Percentiles rank a stretch among this genome's conserved stretches.
phyloP scores from a whole-genome alignment of 2,797 vertebrate genomes.

The Artibeus lituratus region DNA sequence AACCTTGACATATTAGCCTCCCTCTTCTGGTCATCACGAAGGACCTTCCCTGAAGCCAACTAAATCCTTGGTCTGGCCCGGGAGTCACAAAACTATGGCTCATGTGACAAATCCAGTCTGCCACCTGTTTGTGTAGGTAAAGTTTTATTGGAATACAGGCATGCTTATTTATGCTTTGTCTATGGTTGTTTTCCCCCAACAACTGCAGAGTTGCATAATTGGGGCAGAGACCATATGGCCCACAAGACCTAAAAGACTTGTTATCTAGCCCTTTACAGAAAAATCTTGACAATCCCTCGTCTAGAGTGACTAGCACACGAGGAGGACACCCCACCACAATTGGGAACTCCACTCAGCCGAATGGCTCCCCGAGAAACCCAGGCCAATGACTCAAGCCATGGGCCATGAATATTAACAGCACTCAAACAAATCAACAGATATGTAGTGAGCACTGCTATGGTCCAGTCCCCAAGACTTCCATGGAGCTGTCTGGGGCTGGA shows the following conservation, averaged over 20 bases:
- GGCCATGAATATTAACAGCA: neutral
- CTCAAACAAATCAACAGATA: neutral
- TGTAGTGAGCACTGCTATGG: neutral
- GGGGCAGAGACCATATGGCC: slow-evolving; percentile 43
- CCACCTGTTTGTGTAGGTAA: neutral
- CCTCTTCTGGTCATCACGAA: neutral
- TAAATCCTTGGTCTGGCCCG: neutral
- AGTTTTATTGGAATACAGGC: neutral
- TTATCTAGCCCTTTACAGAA: neutral
- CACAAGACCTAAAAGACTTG: slow-evolving; percentile 17
- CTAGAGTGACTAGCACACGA: neutral
- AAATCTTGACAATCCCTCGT: neutral
- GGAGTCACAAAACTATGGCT: neutral
- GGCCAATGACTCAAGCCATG: neutral
- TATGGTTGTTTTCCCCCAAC: neutral
- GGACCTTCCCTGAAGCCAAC: neutral
- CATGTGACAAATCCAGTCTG: neutral
- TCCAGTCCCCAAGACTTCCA: neutral
- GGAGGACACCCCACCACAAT: neutral
- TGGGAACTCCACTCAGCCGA: neutral
- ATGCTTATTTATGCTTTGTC: neutral
- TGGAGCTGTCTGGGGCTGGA: neutral
- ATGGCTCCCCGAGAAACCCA: neutral
- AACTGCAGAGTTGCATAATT: neutral
- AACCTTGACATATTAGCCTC: neutral